Base-by-base conservation (phyloP, 2,888 invertebrate species). In the Pteria penguin region DNA sequence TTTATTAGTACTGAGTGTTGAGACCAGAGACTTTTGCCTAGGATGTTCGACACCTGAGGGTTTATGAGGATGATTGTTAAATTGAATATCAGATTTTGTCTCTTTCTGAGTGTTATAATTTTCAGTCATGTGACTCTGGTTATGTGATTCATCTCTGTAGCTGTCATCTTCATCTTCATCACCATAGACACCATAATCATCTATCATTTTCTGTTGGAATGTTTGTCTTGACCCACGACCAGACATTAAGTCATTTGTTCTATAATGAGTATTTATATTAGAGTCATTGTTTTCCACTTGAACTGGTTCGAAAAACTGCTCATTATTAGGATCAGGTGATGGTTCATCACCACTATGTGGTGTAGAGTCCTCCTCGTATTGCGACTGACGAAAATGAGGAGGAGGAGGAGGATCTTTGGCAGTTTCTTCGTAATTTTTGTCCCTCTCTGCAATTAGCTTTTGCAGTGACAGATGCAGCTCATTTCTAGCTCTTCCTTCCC, bases 171-270 rank as follows among this genome's bases (percentile, higher is more conserved):
- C 79, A 71, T 84, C 81, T 67, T 84, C 81, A 66, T 80, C 80
- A 55, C 83, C 83, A 79, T 81, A 86, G 14, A 85, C 81, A 18
- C 86, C 84, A 79, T 81, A 84, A 80, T 83, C 83, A 52, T 84
- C 83, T 5, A 60, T 55, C 14, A 55, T 63, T 4, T 68, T 68
- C 24, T 31, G 29, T 11, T 57, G 68, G 33, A 68, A 68, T 4
- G 65, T 45, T 8, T 45, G 45, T 14, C 18, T 18, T n/a, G n/a
- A n/a, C n/a, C n/a, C n/a, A n/a, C n/a, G n/a, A n/a, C n/a, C n/a
- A n/a, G n/a, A n/a, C n/a, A n/a, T n/a, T n/a, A n/a, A n/a, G n/a
- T n/a, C n/a, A n/a, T n/a, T n/a, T n/a, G n/a, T n/a, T n/a, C n/a
- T n/a, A n/a, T n/a, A n/a, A n/a, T n/a, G n/a, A n/a, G n/a, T n/a